These are phyloP conservation scores for Heliothis peltigera DNA, from an alignment of 2,888 invertebrate genomes.

Conservation along the genomic window DNA sequence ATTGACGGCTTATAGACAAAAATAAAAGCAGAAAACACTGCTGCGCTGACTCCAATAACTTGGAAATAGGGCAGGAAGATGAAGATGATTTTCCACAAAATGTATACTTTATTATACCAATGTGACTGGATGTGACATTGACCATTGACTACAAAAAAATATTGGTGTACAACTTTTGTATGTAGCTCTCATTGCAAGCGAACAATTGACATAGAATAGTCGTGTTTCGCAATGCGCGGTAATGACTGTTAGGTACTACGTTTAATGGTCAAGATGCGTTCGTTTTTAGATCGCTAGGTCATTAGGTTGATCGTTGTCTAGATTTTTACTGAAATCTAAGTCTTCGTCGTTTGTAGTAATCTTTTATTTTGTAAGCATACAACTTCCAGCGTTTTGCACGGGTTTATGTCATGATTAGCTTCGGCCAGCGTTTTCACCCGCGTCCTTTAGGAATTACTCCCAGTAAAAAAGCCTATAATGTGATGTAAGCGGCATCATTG, in stretches of 20 bases:
- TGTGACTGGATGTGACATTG: conserved; percentile 29
- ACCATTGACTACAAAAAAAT: conserved; percentile 40
- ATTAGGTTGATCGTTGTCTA: conserved; percentile 26
- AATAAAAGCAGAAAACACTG: too few species aligned
- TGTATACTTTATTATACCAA: too few species aligned
- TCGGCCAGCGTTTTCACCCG: too few species aligned
- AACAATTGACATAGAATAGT: conserved; percentile 35
- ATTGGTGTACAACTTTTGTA: conserved; percentile 34
- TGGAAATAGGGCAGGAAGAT: too few species aligned
- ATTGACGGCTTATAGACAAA: too few species aligned
- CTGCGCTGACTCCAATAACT: too few species aligned
- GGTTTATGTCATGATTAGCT: too few species aligned
- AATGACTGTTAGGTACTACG: conserved; percentile 40
- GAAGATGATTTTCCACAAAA: too few species aligned
- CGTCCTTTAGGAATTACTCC: too few species aligned
- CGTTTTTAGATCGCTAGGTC: conserved; percentile 40
- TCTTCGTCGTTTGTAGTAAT: conserved; percentile 21
- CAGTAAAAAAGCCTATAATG: too few species aligned
- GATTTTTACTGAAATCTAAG: conserved; percentile 12
- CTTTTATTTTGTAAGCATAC: not conserved
- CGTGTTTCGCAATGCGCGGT: conserved; percentile 20
- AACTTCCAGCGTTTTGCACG: too few species aligned
- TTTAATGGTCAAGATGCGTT: conserved; percentile 42
- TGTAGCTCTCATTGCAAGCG: conserved; percentile 44
- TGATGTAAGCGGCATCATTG: too few species aligned